Evolutionary conservation across 2,888 invertebrate genomes (phyloP).

Genomic region (Mystacides longicornis): DNA sequence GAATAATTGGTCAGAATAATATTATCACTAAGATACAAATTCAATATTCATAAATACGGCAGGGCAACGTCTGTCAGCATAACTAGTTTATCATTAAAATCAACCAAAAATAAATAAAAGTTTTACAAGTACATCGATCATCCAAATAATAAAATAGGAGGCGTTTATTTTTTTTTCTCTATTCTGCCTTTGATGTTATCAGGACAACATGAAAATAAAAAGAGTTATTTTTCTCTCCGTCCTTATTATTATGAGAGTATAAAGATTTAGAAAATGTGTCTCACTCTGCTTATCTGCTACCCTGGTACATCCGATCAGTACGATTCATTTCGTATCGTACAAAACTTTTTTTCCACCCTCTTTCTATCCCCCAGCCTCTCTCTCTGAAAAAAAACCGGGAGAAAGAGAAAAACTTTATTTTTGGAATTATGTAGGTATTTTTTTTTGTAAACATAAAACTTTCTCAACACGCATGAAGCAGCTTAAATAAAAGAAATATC

Average conservation of each 20-base stretch:
- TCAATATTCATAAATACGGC: too few relatives aligned
- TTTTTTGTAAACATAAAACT: slow-evolving; percentile 25
- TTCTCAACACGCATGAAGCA: slow-evolving; percentile 8
- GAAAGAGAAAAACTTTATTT: too few relatives aligned
- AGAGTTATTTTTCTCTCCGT: slow-evolving; percentile 9
- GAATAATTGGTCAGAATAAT: too few relatives aligned
- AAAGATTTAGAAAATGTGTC: slow-evolving; percentile 15
- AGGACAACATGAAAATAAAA: slow-evolving; percentile 6
- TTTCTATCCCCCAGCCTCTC: slow-evolving; percentile 3
- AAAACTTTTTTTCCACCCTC: slow-evolving; percentile 18
- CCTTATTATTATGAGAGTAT: slow-evolving; percentile 8
- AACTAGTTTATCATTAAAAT: not conserved
- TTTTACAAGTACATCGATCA: not conserved
- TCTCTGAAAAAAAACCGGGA: too few relatives aligned
- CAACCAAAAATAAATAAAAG: not conserved
- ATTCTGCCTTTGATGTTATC: not conserved
- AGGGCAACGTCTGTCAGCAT: not conserved
- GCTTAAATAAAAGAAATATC: slow-evolving; percentile 18
- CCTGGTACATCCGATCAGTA: slow-evolving; percentile 23
- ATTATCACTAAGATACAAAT: too few relatives aligned
- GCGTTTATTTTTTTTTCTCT: not conserved
- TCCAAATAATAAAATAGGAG: not conserved
- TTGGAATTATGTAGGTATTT: slow-evolving; percentile 13
- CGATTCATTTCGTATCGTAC: slow-evolving; percentile 23
- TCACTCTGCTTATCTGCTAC: slow-evolving; percentile 10